Conservation (phyloP, 1,140 invertebrate genomes). For the Caerostris extrusa region DNA sequence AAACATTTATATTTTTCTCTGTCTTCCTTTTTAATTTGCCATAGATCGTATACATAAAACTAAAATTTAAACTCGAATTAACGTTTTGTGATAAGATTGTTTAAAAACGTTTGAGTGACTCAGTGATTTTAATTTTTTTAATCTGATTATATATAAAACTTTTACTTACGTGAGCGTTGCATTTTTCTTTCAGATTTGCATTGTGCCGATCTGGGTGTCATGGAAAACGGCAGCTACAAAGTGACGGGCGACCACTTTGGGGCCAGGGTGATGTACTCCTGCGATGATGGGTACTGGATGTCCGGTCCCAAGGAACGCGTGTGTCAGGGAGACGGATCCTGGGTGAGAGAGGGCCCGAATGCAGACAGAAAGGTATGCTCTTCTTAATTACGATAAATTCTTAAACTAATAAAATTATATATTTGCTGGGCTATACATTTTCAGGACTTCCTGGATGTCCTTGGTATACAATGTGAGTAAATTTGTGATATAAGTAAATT, state of each 20-base stretch:
- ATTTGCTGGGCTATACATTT: too few relatives aligned
- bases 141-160: background rate
- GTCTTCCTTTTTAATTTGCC: too few relatives aligned
- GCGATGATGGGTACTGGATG: slow-evolving; percentile 92
- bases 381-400: too few relatives aligned
- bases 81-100: too few relatives aligned
- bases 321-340: slow-evolving; percentile 95
- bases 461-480: background rate
- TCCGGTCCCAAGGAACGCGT: slow-evolving; percentile 92
- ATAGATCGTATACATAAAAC: too few relatives aligned
- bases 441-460: too few relatives aligned
- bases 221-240: slow-evolving; percentile 87
- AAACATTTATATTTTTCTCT: too few relatives aligned
- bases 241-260: slow-evolving; percentile 90
- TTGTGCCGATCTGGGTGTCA: slow-evolving; percentile 87
- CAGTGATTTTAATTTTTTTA: too few relatives aligned
- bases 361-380: slow-evolving; percentile 88
- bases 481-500: too few relatives aligned
- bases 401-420: background rate
- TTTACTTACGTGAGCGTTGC: background rate
- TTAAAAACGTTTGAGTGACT: too few relatives aligned
- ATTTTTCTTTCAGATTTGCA: slow-evolving; percentile 86
- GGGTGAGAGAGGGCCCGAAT: slow-evolving; percentile 94
- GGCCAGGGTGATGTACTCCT: slow-evolving; percentile 90
- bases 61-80: too few relatives aligned